Conservation (phyloP, 2,888 invertebrate species). For the Drosophila seclusa region DNA sequence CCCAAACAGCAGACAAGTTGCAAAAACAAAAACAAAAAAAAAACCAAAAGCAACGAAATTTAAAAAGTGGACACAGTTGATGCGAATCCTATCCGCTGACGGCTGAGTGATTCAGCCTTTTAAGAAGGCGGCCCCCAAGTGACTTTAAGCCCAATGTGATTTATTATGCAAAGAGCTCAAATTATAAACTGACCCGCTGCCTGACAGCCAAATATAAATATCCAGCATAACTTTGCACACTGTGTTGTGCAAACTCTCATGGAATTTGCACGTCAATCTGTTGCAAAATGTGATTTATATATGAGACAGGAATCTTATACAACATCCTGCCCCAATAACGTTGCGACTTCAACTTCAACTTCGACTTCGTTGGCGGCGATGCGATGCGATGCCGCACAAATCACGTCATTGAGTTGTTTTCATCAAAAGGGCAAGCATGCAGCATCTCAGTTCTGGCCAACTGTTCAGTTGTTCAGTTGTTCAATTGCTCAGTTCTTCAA, state of each 20-base stretch:
- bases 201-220: conserved; percentile 23
- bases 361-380: conserved; percentile 70
- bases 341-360: conserved; percentile 7
- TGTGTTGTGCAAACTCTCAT: conserved; percentile 19
- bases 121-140: conserved; percentile 21
- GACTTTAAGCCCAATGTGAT: conserved; percentile 70
- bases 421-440: conserved; percentile 80
- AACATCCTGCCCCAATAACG: conserved; percentile 51
- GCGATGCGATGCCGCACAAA: conserved; percentile 62
- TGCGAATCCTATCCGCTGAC: conserved; percentile 23
- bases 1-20: conserved; percentile 52
- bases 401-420: conserved; percentile 82
- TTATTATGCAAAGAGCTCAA: conserved; percentile 80
- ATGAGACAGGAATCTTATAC: conserved; percentile 51
- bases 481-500: conserved; percentile 6
- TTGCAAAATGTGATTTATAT: conserved; percentile 73
- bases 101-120: conserved; percentile 39
- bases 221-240: conserved; percentile 4
- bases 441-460: conserved; percentile 17
- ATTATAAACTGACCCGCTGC: conserved; percentile 43
- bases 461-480: conserved; percentile 4
- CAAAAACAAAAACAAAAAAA: conserved; percentile 26
- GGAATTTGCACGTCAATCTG: conserved; percentile 79
- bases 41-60: background rate
- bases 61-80: conserved; percentile 39